Evolutionary conservation across 2,888 invertebrate species (phyloP).

Genomic region (Tiliacea aurago): DNA sequence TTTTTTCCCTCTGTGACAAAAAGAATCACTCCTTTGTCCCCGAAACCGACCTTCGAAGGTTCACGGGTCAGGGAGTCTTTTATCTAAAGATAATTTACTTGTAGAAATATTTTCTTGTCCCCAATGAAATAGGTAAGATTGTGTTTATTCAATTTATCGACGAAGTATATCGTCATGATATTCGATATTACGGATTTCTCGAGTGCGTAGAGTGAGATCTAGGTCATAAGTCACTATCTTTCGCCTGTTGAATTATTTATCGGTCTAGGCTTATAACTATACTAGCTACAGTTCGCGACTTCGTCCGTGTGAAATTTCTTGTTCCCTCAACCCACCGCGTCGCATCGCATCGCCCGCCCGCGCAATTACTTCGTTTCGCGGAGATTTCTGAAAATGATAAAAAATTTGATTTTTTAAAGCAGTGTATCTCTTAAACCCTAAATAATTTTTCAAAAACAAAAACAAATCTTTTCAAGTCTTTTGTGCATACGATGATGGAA

Average conservation of each 20-base stretch:
- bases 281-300: neutral
- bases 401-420: too few species aligned
- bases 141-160: slow-evolving; percentile 65
- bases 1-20: slow-evolving; percentile 21
- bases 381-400: too few species aligned
- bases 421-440: too few species aligned
- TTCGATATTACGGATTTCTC: slow-evolving; percentile 48
- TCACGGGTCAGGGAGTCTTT: slow-evolving; percentile 70
- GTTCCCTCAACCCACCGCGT: too few species aligned
- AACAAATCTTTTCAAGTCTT: too few species aligned
- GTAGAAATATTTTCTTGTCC: slow-evolving; percentile 62
- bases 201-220: slow-evolving; percentile 39
- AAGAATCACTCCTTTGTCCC: slow-evolving; percentile 57
- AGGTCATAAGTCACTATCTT: slow-evolving; percentile 38
- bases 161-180: slow-evolving; percentile 32
- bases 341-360: too few species aligned
- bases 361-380: neutral
- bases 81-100: slow-evolving; percentile 71
- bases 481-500: too few species aligned
- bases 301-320: too few species aligned
- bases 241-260: slow-evolving; percentile 61
- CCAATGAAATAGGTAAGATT: slow-evolving; percentile 62
- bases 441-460: too few species aligned
- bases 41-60: slow-evolving; percentile 66
- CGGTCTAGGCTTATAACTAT: slow-evolving; percentile 3